Evolutionary conservation across 2,888 invertebrate species (phyloP).

Genomic region (Teinopalpus imperialis): DNA sequence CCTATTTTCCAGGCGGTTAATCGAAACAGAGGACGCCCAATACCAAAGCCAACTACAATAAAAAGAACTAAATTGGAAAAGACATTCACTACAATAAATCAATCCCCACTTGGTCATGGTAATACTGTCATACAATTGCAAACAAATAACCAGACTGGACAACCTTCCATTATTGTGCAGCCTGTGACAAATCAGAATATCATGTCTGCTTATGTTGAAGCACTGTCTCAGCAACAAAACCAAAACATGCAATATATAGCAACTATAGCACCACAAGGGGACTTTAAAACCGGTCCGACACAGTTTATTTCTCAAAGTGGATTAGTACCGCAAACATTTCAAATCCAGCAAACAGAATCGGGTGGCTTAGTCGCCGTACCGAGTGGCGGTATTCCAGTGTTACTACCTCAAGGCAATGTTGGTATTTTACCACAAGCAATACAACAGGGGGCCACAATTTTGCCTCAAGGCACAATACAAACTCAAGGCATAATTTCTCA

Average conservation of each 20-base stretch:
- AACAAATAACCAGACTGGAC: conserved; percentile 77
- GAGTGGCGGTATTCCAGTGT: conserved; percentile 81
- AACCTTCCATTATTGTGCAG: conserved; percentile 86
- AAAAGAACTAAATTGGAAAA: conserved; percentile 76
- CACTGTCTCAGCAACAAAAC: conserved; percentile 85
- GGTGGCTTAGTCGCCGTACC: conserved; percentile 83
- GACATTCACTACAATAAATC: conserved; percentile 72
- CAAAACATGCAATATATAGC: conserved; percentile 90
- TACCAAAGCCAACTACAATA: conserved; percentile 71
- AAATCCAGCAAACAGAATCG: conserved; percentile 83
- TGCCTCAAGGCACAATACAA: conserved; percentile 82
- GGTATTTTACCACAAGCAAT: conserved; percentile 74
- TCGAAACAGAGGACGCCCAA: conserved; percentile 67
- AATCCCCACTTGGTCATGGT: conserved; percentile 64
- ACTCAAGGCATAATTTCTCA: conserved; percentile 77
- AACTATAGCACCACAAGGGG: conserved; percentile 84
- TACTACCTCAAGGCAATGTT: conserved; percentile 77
- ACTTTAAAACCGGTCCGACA: conserved; percentile 78
- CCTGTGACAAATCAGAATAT: conserved; percentile 83
- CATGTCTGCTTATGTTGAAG: conserved; percentile 85
- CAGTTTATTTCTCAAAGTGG: conserved; percentile 81
- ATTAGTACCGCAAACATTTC: conserved; percentile 81
- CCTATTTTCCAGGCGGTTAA: conserved; percentile 73
- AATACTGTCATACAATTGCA: conserved; percentile 82
- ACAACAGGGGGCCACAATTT: conserved; percentile 80